A percentile compares a stretch with the other conserved stretches of the same genome.
Conservation (phyloP, 2,797 vertebrate genomes). For the Heterohyrax brucei region DNA sequence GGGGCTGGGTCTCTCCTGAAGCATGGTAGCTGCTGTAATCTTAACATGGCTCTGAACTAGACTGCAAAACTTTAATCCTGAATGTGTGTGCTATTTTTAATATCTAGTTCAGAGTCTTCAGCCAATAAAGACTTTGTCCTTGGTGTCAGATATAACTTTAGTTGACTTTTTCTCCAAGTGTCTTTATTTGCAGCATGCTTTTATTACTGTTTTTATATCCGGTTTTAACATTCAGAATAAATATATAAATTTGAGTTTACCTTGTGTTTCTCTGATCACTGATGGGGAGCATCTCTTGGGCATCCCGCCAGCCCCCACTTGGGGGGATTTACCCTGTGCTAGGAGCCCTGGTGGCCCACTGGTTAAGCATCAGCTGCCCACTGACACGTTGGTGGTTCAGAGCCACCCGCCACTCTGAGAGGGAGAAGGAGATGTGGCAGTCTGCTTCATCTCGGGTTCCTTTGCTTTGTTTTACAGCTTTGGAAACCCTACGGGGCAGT, state of each 20-base stretch:
- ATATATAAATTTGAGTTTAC: not conserved
- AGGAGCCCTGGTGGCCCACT: not conserved
- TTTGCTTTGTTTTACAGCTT: not conserved
- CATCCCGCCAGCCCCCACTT: not conserved
- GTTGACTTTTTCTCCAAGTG: not conserved
- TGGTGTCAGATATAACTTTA: not conserved
- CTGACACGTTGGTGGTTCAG: not conserved
- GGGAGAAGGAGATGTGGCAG: not conserved
- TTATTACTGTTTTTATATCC: conserved; percentile 41
- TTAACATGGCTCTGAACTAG: not conserved
- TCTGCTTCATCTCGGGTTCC: not conserved
- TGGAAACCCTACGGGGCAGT: not conserved
- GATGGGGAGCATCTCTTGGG: not conserved
- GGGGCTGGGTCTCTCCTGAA: conserved; percentile 16
- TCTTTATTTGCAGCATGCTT: conserved; percentile 65
- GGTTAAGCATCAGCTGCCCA: not conserved
- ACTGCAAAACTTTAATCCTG: not conserved
- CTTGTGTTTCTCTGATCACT: not conserved
- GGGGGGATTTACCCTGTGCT: not conserved
- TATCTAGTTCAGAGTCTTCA: not conserved
- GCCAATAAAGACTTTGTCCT: conserved; percentile 74
- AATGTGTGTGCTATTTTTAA: conserved; percentile 68
- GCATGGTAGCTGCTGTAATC: not conserved
- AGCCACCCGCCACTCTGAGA: not conserved
- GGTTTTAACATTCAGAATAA: conserved; percentile 56